Base-by-base conservation (phyloP, 2,888 invertebrate genomes). In the Malthinus flaveolus region DNA sequence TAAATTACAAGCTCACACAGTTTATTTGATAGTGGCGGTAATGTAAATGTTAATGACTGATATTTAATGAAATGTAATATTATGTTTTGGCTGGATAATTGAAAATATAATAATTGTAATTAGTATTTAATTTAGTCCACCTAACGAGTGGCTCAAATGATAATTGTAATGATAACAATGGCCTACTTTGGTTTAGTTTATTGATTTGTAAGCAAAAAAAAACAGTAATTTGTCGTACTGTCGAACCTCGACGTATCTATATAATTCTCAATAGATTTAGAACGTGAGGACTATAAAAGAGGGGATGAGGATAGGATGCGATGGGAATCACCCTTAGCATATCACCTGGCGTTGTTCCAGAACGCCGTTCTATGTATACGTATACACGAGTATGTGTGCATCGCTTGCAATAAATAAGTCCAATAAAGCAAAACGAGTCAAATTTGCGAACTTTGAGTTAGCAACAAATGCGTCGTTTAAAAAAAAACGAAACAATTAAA, bases 271-370 rank as follows among this genome's bases (percentile, higher is more conserved):
- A 58, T 59, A 55, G 51, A 62, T 55, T 56, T 56, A 53, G 52
- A 49, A 59, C 49, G 59, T 59, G 56, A 58, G 60, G 52, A 56
- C 56, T 60, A 56, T 49, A 54, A 46, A 23, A 23, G 23, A 32
- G 46, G 49, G 55, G 39, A 50, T 54, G 53, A 50, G 51, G 51
- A 31, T 48, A 55, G 53, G 54, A 42, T 33, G 33, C 51, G 49
- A 31, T 52, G 49, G 51, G 56, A 58, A 49, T 56, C 42, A 44
- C 48, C 53, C 45, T 56, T 52, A 51, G 62, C 53, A 62, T 54
- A 62, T 59, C 59, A 62, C 59, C 62, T 62, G 62, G 62, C 62
- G 59, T 42, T 44, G 49, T 52, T 62, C 62, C 62, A 62, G 48
- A 9, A 37, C 36, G 36, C 36, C 57, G 34, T 49, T 46, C 45